Conservation (phyloP, 2,888 invertebrate species). For the Clitarchus hookeri region DNA sequence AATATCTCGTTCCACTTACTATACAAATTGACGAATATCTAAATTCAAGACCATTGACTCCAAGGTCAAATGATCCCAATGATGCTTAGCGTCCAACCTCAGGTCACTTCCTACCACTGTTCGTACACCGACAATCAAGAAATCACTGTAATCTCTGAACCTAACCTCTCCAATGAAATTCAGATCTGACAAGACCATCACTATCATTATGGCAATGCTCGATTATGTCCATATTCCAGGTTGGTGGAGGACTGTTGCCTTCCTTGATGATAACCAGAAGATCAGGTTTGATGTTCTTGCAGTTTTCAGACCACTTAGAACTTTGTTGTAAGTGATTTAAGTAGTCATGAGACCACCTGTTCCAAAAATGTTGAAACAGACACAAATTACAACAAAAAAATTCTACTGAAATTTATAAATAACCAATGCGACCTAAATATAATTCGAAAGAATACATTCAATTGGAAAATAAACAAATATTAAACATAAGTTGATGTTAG, state of each 20-base stretch:
- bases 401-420: too few species aligned
- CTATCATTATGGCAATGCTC: too few species aligned
- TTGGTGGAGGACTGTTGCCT: background rate
- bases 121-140: too few species aligned
- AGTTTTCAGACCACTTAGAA: background rate
- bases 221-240: too few species aligned
- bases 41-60: constrained; percentile 43
- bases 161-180: background rate
- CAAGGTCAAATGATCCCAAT: constrained; percentile 46
- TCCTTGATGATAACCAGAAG: background rate
- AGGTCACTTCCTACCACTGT: constrained; percentile 47
- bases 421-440: too few species aligned
- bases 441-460: too few species aligned
- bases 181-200: background rate
- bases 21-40: constrained; percentile 47
- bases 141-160: background rate
- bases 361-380: background rate
- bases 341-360: background rate
- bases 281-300: background rate
- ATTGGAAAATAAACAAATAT: too few species aligned
- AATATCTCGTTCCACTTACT: constrained; percentile 48
- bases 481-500: too few species aligned
- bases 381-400: too few species aligned
- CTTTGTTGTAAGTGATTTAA: background rate
- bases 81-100: constrained; percentile 46